These are phyloP conservation scores for Chrysomela aeneicollis DNA, from an alignment of 2,888 invertebrate species.

Conservation along the genomic window DNA sequence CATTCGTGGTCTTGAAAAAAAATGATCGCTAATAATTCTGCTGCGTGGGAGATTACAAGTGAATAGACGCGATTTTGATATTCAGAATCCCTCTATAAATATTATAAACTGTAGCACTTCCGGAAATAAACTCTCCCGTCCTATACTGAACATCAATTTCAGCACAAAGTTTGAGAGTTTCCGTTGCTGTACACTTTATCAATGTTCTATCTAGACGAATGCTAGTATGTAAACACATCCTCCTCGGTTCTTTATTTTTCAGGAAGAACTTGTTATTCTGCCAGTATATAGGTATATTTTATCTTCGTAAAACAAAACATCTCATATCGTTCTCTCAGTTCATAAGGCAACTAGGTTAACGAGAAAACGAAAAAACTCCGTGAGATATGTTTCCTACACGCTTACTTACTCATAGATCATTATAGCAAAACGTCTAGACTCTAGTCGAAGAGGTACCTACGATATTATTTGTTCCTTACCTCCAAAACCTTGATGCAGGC, in stretches of 20 bases:
- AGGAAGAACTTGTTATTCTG: slow-evolving; percentile 31
- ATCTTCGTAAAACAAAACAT: slow-evolving; percentile 26
- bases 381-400: slow-evolving; percentile 25
- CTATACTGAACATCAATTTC: background rate
- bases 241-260: background rate
- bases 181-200: background rate
- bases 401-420: slow-evolving; percentile 26
- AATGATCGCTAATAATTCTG: no score
- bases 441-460: no score
- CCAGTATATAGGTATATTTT: slow-evolving; percentile 15
- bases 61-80: no score
- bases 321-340: slow-evolving; percentile 27
- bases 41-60: no score
- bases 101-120: background rate
- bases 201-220: background rate
- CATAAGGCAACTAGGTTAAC: slow-evolving; percentile 29
- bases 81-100: no score
- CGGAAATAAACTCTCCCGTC: background rate
- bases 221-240: slow-evolving; percentile 2
- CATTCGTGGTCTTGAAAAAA: no score
- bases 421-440: no score
- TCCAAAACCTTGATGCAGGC: no score
- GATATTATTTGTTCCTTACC: no score
- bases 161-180: background rate
- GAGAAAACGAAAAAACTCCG: slow-evolving; percentile 22